Percentiles rank a stretch among this genome's conserved stretches.
Conservation (phyloP, 2,113 vertebrate genomes). For the Planiliza haematocheilus region DNA sequence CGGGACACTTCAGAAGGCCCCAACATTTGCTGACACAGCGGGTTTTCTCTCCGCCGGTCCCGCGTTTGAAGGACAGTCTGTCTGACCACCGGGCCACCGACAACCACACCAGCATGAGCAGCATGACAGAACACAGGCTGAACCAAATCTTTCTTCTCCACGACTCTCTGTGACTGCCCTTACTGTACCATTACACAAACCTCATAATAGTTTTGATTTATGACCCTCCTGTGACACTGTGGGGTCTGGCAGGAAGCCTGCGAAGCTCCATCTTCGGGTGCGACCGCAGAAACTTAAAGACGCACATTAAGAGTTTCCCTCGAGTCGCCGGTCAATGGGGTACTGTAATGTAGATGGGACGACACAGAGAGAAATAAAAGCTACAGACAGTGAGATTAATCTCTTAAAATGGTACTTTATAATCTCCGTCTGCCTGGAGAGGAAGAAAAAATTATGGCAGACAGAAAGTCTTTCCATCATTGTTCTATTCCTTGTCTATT, state of each 20-base stretch:
- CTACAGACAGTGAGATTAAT: slow-evolving; percentile 16
- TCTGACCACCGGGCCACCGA: slow-evolving; percentile 63
- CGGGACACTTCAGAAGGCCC: slow-evolving; percentile 25
- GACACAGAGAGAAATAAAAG: slow-evolving; percentile 19
- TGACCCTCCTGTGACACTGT: slow-evolving; percentile 68
- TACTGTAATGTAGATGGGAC: slow-evolving; percentile 15
- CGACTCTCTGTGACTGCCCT: slow-evolving; percentile 32
- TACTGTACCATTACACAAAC: slow-evolving; percentile 67
- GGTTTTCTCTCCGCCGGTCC: slow-evolving; percentile 5
- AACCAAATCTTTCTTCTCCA: slow-evolving; percentile 39
- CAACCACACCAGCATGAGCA: slow-evolving; percentile 60
- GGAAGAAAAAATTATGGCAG: slow-evolving; percentile 5
- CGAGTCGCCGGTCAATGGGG: slow-evolving; percentile 22
- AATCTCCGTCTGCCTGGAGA: slow-evolving; percentile 14
- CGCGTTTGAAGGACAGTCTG: slow-evolving; percentile 45
- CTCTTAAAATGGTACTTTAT: slow-evolving; percentile 11
- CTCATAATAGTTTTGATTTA: slow-evolving; percentile 79
- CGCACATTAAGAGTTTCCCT: slow-evolving; percentile 53
- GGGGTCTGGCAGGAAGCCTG: slow-evolving; percentile 58
- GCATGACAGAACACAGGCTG: slow-evolving; percentile 49
- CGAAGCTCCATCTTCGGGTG: slow-evolving; percentile 51
- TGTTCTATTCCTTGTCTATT: neutral
- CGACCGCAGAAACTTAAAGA: slow-evolving; percentile 67
- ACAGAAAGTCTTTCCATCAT: slow-evolving; percentile 45
- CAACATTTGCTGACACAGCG: slow-evolving; percentile 51